Base-by-base conservation (phyloP, 2,888 invertebrate species). In the Julus scanicus region DNA sequence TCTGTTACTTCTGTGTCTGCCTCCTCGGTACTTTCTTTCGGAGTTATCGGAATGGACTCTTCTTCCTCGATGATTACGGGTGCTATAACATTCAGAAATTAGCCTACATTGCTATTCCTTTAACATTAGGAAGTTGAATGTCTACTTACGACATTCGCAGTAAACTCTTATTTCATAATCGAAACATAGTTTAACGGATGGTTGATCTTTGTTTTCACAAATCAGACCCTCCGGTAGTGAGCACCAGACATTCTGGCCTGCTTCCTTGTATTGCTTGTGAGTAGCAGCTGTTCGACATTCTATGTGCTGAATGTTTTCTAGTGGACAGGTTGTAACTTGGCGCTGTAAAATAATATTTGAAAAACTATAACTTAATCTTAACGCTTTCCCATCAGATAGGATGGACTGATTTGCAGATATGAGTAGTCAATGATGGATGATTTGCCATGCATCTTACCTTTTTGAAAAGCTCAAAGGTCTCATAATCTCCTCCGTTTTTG, bases 161-260 rank as follows among this genome's bases (percentile, higher is more conserved):
- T 94, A 93, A 1, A 97, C 95, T 49, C 96, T 94, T 86, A 97
- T 95, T 92, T 97, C 97, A 91, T 97, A 97, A 93, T 97, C 97
- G 1, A 95, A 94, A 90, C 97, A 97, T 11, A 89, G 86, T 86
- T 88, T 44, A n/a, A 83, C 49, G 13, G 39, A 20, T 17, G 88
- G 83, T 86, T 90, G 90, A 3, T 90, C 90, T 6, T 90, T 90
- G 89, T 91, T 92, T 88, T 92, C 92, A 91, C 97, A 97, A 6
- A 94, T 92, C 0, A 97, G 93, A 0, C 97, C 97, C 17, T 93
- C 93, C 90, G 95, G 94, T 89, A 96, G 91, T 90, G 95, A 95
- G 91, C 97, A 97, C 90, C 95, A 95, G 0, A 95, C 96, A 91
- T 96, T 94, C 88, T 96, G 94, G 0, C 95, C 95, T 13, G 95